Conservation (phyloP, 1,140 invertebrate species). For the Nebria ingens region DNA sequence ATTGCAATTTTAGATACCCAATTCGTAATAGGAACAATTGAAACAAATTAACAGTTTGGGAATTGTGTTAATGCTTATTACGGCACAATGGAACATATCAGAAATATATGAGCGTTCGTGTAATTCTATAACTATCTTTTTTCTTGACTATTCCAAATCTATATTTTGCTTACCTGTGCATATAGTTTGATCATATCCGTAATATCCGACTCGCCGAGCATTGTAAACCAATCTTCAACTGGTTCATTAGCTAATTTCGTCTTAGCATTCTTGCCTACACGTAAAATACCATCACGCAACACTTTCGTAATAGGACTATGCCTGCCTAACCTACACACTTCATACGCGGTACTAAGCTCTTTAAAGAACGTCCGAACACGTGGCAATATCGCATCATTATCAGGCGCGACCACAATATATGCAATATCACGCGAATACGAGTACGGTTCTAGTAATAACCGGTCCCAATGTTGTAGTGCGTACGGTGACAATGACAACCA, state of each 20-base stretch:
- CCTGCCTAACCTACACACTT: conserved; percentile 80
- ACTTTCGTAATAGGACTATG: conserved; percentile 80
- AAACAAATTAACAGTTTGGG: too few species aligned
- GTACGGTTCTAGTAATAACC: conserved; percentile 87
- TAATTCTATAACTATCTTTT: too few species aligned
- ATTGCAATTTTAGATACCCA: too few species aligned
- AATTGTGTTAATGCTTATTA: too few species aligned
- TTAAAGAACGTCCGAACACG: conserved; percentile 81
- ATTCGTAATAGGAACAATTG: too few species aligned
- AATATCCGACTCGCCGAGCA: conserved; percentile 67
- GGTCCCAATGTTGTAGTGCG: conserved; percentile 90
- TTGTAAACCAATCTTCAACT: conserved; percentile 85
- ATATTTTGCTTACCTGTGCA: conserved; percentile 66
- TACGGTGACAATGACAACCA: conserved; percentile 89
- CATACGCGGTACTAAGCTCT: conserved; percentile 85
- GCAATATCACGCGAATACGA: conserved; percentile 85
- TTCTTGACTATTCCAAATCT: too few species aligned
- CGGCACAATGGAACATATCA: too few species aligned
- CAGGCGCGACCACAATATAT: conserved; percentile 89
- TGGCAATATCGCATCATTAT: conserved; percentile 72
- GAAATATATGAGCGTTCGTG: too few species aligned
- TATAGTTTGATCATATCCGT: conserved; percentile 77
- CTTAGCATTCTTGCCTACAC: conserved; percentile 62
- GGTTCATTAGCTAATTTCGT: conserved; percentile 54
- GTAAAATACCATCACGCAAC: conserved; percentile 77